Conservation (phyloP, 2,113 vertebrate genomes). For the Crotalus viridis region DNA sequence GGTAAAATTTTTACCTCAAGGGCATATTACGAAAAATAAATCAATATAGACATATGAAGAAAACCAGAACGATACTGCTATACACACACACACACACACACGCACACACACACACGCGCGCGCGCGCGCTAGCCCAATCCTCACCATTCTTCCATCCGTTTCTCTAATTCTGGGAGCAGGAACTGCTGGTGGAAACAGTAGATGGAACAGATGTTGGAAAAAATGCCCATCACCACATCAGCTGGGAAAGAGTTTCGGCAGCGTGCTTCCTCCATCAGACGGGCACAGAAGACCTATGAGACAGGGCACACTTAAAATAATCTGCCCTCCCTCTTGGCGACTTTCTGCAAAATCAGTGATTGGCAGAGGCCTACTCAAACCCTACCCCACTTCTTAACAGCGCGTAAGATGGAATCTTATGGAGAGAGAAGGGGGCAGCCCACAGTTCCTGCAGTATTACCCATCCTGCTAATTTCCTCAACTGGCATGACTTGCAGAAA, state of each 20-base stretch:
- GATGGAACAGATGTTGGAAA: conserved; percentile 93
- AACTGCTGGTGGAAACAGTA: conserved; percentile 93
- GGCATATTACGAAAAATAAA: not conserved
- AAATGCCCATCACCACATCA: conserved; percentile 88
- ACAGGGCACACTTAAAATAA: not conserved
- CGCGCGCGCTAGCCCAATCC: conserved; percentile 24
- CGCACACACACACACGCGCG: no score
- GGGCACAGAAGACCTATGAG: conserved; percentile 82
- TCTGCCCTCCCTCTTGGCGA: not conserved
- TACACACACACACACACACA: no score
- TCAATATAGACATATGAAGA: not conserved
- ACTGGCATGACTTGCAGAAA: not conserved
- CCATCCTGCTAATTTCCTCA: no score
- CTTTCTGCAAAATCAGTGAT: not conserved
- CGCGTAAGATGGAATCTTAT: not conserved
- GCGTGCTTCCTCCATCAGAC: conserved; percentile 85
- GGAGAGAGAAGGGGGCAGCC: not conserved
- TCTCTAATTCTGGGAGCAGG: conserved; percentile 88
- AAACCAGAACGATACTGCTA: not conserved
- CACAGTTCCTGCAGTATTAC: not conserved
- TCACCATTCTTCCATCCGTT: conserved; percentile 93
- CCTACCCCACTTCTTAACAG: not conserved
- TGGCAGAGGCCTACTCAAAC: no score
- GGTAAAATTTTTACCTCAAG: not conserved
- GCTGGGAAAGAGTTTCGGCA: conserved; percentile 82